These are phyloP conservation scores for Bursaphelenchus okinawaensis DNA, from an alignment of 2,888 invertebrate genomes.

Conservation along the genomic window DNA sequence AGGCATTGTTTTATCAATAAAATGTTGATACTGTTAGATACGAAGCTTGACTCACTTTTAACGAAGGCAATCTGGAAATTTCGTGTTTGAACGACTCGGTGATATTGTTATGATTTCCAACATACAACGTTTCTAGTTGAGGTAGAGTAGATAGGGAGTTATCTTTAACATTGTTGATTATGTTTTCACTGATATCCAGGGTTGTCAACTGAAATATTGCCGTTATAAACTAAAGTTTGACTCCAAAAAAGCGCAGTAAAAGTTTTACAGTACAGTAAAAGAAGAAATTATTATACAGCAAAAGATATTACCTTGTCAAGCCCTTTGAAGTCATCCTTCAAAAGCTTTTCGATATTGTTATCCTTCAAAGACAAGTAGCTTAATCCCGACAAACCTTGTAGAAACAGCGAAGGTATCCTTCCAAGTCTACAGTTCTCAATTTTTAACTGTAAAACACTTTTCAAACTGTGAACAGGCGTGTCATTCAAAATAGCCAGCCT, in stretches of 20 bases:
- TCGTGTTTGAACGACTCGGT: slow-evolving; percentile 62
- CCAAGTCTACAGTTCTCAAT: slow-evolving; percentile 44
- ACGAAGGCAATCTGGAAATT: slow-evolving; percentile 77
- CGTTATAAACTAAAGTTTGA: slow-evolving; percentile 11
- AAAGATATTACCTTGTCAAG: slow-evolving; percentile 15
- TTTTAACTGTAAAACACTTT: slow-evolving; percentile 30
- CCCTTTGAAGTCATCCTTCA: slow-evolving; percentile 27
- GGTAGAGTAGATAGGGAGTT: slow-evolving; percentile 79
- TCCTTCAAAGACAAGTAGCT: slow-evolving; percentile 17
- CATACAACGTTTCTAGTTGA: slow-evolving; percentile 68
- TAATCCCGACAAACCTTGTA: slow-evolving; percentile 9
- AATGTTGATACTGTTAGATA: slow-evolving; percentile 11
- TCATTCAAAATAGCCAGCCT: not conserved
- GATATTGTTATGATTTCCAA: slow-evolving; percentile 69
- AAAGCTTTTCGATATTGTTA: slow-evolving; percentile 30
- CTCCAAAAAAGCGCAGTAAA: no score
- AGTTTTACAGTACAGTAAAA: no score
- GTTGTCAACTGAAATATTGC: slow-evolving; percentile 66
- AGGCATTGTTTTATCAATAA: no score
- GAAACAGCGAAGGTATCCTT: slow-evolving; percentile 24
- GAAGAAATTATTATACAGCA: not conserved
- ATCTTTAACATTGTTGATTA: slow-evolving; percentile 74
- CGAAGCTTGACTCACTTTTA: slow-evolving; percentile 71
- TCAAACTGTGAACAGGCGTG: slow-evolving; percentile 1
- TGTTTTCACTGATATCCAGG: slow-evolving; percentile 79